These are phyloP conservation scores for Meteorus sp. DNA, from an alignment of 1,140 invertebrate genomes.

Conservation along the genomic window DNA sequence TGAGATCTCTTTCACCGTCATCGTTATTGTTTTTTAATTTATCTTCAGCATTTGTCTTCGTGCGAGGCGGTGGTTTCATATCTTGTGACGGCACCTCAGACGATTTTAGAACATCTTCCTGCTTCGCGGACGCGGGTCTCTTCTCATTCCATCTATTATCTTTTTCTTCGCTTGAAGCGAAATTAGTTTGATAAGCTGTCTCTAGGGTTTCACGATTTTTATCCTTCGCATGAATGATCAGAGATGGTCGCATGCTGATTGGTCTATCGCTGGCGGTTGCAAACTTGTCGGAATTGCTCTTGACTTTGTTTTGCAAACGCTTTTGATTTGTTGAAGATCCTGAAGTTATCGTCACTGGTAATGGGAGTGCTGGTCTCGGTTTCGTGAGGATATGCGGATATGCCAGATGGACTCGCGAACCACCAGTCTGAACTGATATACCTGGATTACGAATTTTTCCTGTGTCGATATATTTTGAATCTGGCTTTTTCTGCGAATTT, in stretches of 20 bases:
- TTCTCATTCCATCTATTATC: slow-evolving; percentile 18
- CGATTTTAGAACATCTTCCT: slow-evolving; percentile 25
- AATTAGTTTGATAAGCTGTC: slow-evolving; percentile 46
- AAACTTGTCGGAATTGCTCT: slow-evolving; percentile 44
- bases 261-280: slow-evolving; percentile 26
- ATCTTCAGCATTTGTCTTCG: slow-evolving; percentile 3
- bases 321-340: slow-evolving; percentile 35
- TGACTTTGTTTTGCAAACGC: slow-evolving; percentile 45
- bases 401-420: slow-evolving; percentile 45
- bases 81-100: slow-evolving; percentile 43
- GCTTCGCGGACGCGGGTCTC: slow-evolving; percentile 18
- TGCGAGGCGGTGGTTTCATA: slow-evolving; percentile 51
- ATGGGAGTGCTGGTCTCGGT: slow-evolving; percentile 44
- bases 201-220: slow-evolving; percentile 40
- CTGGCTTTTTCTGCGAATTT: not conserved
- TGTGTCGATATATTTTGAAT: slow-evolving; percentile 16
- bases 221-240: slow-evolving; percentile 8
- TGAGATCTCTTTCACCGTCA: slow-evolving; percentile 41
- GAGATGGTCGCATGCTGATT: slow-evolving; percentile 24
- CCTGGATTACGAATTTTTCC: slow-evolving; percentile 14
- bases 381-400: slow-evolving; percentile 53
- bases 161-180: slow-evolving; percentile 31
- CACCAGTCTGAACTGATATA: slow-evolving; percentile 27
- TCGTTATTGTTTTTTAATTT: slow-evolving; percentile 34
- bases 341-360: slow-evolving; percentile 46